Evolutionary conservation across 1,140 invertebrate species (phyloP).

Genomic region (Drosophila pectinifera): DNA sequence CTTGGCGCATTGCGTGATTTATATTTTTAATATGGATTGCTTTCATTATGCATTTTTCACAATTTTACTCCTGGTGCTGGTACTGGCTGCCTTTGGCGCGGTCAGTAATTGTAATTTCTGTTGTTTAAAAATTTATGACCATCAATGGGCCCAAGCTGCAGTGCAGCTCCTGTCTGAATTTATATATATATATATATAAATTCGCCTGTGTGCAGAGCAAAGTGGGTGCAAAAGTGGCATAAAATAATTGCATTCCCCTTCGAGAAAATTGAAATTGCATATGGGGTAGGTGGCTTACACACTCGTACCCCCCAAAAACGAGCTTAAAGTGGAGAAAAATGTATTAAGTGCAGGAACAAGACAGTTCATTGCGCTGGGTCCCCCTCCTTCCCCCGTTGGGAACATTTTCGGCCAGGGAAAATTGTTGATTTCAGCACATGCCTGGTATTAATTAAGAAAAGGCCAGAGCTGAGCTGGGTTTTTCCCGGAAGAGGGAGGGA

Average conservation of each 20-base stretch:
- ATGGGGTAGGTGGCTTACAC: slow-evolving; percentile 1
- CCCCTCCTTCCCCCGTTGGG: neutral
- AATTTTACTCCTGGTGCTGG: slow-evolving; percentile 26
- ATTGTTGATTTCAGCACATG: slow-evolving; percentile 56
- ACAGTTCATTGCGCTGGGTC: slow-evolving; percentile 44
- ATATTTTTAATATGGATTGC: slow-evolving; percentile 79
- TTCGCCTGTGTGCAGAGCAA: slow-evolving; percentile 22
- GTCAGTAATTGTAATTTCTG: slow-evolving; percentile 79
- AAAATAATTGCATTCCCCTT: slow-evolving; percentile 74
- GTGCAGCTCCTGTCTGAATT: slow-evolving; percentile 5
- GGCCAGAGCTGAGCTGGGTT: slow-evolving; percentile 15
- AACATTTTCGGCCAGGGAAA: slow-evolving; percentile 18
- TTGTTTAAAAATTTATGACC: slow-evolving; percentile 82
- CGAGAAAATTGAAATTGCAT: slow-evolving; percentile 58
- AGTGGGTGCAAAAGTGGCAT: slow-evolving; percentile 63
- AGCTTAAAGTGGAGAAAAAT: slow-evolving; percentile 22
- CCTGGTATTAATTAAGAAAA: slow-evolving; percentile 70
- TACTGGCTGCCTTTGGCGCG: slow-evolving; percentile 12
- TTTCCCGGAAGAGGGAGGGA: neutral
- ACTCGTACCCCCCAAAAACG: neutral
- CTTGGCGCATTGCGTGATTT: slow-evolving; percentile 69
- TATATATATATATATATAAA: neutral
- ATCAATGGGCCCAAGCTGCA: slow-evolving; percentile 64
- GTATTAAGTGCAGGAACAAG: slow-evolving; percentile 30
- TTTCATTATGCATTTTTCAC: slow-evolving; percentile 81